phyloP scores from a whole-genome alignment of 2,113 vertebrate genomes.

The Neolamprologus cancellatus region DNA sequence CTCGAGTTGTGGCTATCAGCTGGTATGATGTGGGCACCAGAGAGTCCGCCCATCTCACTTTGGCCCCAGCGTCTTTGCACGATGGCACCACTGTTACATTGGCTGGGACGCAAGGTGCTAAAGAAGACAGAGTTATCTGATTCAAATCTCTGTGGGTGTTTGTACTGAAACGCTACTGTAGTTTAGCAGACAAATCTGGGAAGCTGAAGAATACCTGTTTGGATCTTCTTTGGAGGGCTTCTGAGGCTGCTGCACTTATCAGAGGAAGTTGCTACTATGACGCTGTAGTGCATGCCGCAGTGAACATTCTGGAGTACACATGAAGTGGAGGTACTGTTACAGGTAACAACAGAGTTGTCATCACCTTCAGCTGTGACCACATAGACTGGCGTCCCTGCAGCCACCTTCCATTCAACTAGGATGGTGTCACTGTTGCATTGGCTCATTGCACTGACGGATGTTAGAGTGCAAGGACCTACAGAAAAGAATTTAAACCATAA shows the following conservation, averaged over 20 bases:
- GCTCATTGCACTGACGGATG: constrained; percentile 21
- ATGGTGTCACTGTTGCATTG: constrained; percentile 60
- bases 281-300: constrained; percentile 65
- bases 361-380: constrained; percentile 65
- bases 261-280: constrained; percentile 68
- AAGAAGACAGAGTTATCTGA: neutral
- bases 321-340: constrained; percentile 56
- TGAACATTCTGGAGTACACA: constrained; percentile 44
- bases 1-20: constrained; percentile 37
- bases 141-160: neutral
- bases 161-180: neutral
- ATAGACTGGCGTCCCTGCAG: constrained; percentile 29
- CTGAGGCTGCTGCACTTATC: constrained; percentile 71
- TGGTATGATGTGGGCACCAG: constrained; percentile 51
- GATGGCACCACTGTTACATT: constrained; percentile 12
- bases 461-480: constrained; percentile 69
- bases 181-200: neutral
- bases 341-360: constrained; percentile 43
- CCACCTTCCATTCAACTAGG: constrained; percentile 60
- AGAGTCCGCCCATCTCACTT: constrained; percentile 57
- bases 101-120: constrained; percentile 69
- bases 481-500: neutral
- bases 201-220: constrained; percentile 53
- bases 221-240: constrained; percentile 59
- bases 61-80: constrained; percentile 33